A percentile compares a stretch with the other conserved stretches of the same genome.
These are phyloP conservation scores for Coregonus ussuriensis DNA, from an alignment of 2,797 vertebrate species.

Conservation along the genomic window DNA sequence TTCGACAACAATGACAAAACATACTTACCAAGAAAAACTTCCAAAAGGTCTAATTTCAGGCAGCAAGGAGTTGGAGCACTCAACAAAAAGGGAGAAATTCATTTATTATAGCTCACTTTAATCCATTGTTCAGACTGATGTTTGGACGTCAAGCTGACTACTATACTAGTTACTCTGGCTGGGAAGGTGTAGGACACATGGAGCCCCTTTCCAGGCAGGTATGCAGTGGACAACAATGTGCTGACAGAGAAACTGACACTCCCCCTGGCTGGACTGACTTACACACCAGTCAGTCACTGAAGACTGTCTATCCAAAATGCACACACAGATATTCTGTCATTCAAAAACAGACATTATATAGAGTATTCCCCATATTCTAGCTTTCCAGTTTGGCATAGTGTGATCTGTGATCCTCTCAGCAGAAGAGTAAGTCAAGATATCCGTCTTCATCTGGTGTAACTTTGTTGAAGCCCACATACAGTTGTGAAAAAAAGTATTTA, in stretches of 20 bases:
- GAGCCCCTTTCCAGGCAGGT: not conserved
- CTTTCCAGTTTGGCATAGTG: not conserved
- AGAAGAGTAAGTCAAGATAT: not conserved
- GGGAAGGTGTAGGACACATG: constrained; percentile 11
- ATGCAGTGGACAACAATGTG: too few relatives aligned
- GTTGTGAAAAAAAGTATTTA: too few relatives aligned
- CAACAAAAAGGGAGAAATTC: too few relatives aligned
- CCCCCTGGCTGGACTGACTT: not conserved
- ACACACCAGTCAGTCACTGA: constrained; percentile 21
- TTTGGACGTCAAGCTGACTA: too few relatives aligned
- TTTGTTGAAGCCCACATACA: not conserved
- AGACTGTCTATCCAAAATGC: not conserved
- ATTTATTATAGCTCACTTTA: too few relatives aligned
- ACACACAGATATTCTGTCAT: not conserved
- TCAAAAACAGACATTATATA: not conserved
- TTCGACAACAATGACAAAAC: too few relatives aligned
- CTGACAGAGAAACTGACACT: too few relatives aligned
- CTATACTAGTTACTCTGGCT: too few relatives aligned
- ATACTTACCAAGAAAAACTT: too few relatives aligned
- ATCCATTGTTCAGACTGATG: not conserved
- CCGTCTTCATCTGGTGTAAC: not conserved
- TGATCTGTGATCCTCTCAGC: not conserved
- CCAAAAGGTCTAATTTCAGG: too few relatives aligned
- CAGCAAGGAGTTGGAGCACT: too few relatives aligned
- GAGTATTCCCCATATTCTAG: not conserved